These are phyloP conservation scores for Yponomeuta sedellus DNA, from an alignment of 2,888 invertebrate genomes.

Conservation along the genomic window DNA sequence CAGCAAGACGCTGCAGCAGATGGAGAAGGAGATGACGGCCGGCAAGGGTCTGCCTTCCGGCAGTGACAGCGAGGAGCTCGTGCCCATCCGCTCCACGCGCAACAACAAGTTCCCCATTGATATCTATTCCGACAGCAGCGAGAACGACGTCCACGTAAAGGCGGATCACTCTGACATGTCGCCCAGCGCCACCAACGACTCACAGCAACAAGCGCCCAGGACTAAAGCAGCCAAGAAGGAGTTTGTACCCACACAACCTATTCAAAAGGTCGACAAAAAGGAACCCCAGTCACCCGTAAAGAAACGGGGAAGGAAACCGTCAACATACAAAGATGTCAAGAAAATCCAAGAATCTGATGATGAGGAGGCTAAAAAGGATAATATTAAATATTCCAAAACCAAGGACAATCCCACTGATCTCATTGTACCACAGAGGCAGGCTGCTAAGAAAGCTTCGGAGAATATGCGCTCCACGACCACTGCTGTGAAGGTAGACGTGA, in stretches of 20 bases:
- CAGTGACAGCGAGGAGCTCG: constrained; percentile 87
- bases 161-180: constrained; percentile 78
- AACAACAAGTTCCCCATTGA: constrained; percentile 79
- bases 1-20: constrained; percentile 80
- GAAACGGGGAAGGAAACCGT: constrained; percentile 5
- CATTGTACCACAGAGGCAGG: constrained; percentile 92
- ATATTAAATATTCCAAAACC: constrained; percentile 59
- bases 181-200: constrained; percentile 80
- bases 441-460: constrained; percentile 93
- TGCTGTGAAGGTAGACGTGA: constrained; percentile 55
- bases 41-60: constrained; percentile 74
- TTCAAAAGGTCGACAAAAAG: constrained; percentile 46
- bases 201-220: constrained; percentile 81
- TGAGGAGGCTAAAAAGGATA: constrained; percentile 70
- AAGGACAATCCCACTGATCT: constrained; percentile 84
- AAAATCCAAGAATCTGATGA: constrained; percentile 47
- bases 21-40: constrained; percentile 84
- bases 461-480: constrained; percentile 84
- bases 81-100: constrained; percentile 77
- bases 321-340: constrained; percentile 50
- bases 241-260: constrained; percentile 77
- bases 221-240: constrained; percentile 92
- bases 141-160: constrained; percentile 69
- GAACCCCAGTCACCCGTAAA: constrained; percentile 33
- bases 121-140: constrained; percentile 91